Evolutionary conservation across 2,888 invertebrate species (phyloP).

Genomic region (Lissocephala sabroskyi): DNA sequence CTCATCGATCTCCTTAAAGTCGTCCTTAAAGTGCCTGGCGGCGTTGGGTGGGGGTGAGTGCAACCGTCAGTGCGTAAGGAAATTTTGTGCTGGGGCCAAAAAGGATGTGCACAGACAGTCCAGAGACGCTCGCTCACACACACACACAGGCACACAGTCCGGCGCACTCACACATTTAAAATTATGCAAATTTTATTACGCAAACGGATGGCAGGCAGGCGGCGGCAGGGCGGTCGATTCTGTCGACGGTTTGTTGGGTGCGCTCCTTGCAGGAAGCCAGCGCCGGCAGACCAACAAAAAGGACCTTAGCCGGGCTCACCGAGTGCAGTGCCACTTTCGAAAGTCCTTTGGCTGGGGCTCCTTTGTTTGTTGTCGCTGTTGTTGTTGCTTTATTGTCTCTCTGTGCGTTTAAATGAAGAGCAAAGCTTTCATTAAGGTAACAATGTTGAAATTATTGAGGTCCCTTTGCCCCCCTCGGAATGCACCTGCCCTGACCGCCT

Average conservation of each 20-base stretch:
- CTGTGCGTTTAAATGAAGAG: conserved; percentile 57
- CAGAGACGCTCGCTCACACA: conserved; percentile 20
- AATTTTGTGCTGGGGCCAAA: conserved; percentile 25
- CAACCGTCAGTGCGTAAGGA: conserved; percentile 63
- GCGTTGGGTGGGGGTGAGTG: not conserved
- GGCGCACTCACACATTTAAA: conserved; percentile 52
- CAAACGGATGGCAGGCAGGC: conserved; percentile 65
- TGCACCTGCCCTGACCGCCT: conserved; percentile 7
- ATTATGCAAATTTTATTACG: conserved; percentile 73
- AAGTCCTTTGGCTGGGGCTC: conserved; percentile 34
- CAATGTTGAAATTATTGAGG: conserved; percentile 70
- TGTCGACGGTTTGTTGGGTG: not conserved
- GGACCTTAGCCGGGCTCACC: conserved; percentile 33
- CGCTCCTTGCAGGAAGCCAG: conserved; percentile 39
- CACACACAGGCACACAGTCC: conserved; percentile 31
- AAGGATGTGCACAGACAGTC: conserved; percentile 47
- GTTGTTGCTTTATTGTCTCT: conserved; percentile 11
- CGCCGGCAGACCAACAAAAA: conserved; percentile 44
- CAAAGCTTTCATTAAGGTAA: conserved; percentile 69
- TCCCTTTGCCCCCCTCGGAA: conserved; percentile 20
- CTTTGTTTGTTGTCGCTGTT: conserved; percentile 8
- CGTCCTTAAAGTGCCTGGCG: conserved; percentile 7
- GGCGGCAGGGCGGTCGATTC: conserved; percentile 12
- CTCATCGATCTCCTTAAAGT: too few relatives aligned
- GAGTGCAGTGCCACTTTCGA: conserved; percentile 5